Base-by-base conservation (phyloP, 2,888 invertebrate species). In the Caenorhabditis sinica region DNA sequence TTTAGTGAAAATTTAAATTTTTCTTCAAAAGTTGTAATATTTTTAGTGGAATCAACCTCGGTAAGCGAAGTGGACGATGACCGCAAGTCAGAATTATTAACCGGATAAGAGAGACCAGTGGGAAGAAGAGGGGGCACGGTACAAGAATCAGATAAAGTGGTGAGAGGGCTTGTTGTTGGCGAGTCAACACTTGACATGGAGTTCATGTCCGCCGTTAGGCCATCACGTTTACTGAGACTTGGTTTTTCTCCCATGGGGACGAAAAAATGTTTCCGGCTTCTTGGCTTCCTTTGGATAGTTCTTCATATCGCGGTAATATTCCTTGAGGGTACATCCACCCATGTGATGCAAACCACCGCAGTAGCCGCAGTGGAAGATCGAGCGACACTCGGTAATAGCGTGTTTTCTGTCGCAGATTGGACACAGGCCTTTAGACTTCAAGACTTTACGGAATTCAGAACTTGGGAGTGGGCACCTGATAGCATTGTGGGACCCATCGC, bases 141-240 rank as follows among this genome's bases (percentile, higher is more conserved):
- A n/a, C n/a, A n/a, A n/a, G n/a, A n/a, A n/a, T n/a, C n/a, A n/a
- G n/a, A n/a, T n/a, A n/a, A n/a, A n/a, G n/a, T n/a, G n/a, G n/a
- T n/a, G n/a, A n/a, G n/a, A n/a, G n/a, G n/a, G n/a, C n/a, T n/a
- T 58, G 56, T 15, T 58, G 60, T 60, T 60, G 60, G 60, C 60
- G 9, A 60, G 60, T 60, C 60, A 33, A 17, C 60, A 15, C 17
- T 25, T 33, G 60, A n/a, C 33, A 53, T 23, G 13, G 53, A 25
- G 6, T 33, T n/a, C 60, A n/a, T 17, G 33, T n/a, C 60, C 9
- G 60, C 60, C 60, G 20, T 51, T 5, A 60, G 5, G 60, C 60
- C 17, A n/a, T n/a, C n/a, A n/a, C n/a, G n/a, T 25, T 60, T 60
- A 60, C 13, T 56, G 20, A 9, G 23, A 53, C 11, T 20, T 51